Evolutionary conservation across 2,888 invertebrate species (phyloP), one percentile per base, ranked within the genome.

Genomic region (Scaeva pyrastri): DNA sequence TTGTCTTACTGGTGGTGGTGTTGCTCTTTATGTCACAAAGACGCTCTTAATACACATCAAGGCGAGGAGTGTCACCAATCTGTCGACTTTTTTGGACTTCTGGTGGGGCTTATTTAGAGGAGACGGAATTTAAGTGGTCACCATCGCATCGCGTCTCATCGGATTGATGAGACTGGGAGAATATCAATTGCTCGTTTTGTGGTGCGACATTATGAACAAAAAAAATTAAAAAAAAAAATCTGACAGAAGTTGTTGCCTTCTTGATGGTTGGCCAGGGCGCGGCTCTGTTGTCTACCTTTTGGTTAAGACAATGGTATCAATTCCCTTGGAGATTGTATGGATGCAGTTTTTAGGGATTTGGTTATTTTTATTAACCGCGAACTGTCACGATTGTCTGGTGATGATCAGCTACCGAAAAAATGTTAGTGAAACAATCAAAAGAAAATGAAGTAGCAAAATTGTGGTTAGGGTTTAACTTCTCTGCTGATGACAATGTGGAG

Each of bases 341-440:
- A 66, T 36, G 45, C 68, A 48, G 11, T 62, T 50, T 48, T 68
- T 31, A 8, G 19, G 66, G 5, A 5, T 50, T n/a, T 66, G 19
- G 43, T 36, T 64, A 12, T 26, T 50, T 31, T 43, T 43, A 50
- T n/a, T 71, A 41, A 74, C 83, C 74, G 31, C 78, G 62, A 78
- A 70, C 1, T 23, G 39, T 68, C 64, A 60, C 39, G 52, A 48
- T 26, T 66, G 12, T 66, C 10, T 48, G 6, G 1, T 19, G 64
- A 70, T 76, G 6, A 31, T 31, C 68, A 19, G 85, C 85, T 86
- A 86, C 85, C 76, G 85, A 86, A 86, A 79, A 74, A 78, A 43
- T 7, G 31, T 21, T 19, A 58, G 10, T 26, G 39, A 75, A 8
- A 1, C 31, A 5, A 52, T 58, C 39, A 1, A 12, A 39, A 70